Evolutionary conservation across 2,797 vertebrate genomes (phyloP).

Genomic region (Pseudomugil gertrudae): DNA sequence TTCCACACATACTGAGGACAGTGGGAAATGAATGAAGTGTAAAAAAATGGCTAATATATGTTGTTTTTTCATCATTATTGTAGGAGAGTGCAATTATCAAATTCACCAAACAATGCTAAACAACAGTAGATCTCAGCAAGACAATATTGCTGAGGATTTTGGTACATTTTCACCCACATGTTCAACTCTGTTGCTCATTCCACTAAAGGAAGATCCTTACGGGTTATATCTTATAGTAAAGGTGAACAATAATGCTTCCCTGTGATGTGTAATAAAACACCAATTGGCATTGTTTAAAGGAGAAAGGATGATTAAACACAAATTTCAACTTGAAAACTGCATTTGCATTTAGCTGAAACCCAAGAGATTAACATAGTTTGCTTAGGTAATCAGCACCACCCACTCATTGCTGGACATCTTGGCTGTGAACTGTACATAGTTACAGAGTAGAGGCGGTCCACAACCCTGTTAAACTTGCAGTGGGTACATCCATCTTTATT

Average conservation of each 20-base stretch:
- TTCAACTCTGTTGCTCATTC: no score
- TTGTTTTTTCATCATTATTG: no score
- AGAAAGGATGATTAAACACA: neutral
- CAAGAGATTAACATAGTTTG: neutral
- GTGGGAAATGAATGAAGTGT: no score
- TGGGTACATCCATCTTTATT: neutral
- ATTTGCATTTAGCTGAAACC: neutral
- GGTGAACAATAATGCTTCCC: neutral
- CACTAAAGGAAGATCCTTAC: no score
- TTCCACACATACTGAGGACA: no score
- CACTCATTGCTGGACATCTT: neutral
- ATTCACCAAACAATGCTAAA: no score
- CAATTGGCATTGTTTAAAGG: neutral
- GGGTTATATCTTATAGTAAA: no score
- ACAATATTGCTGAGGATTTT: no score
- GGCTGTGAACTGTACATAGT: neutral
- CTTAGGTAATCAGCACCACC: neutral
- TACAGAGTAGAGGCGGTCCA: neutral
- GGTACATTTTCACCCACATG: no score
- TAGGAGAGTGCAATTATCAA: no score
- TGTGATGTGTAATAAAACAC: neutral
- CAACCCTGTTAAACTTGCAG: neutral
- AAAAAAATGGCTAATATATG: no score
- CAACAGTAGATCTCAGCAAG: no score
- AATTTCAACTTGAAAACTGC: neutral